These are phyloP conservation scores for Pangasianodon gigas DNA, from an alignment of 2,113 vertebrate genomes.

Conservation along the genomic window DNA sequence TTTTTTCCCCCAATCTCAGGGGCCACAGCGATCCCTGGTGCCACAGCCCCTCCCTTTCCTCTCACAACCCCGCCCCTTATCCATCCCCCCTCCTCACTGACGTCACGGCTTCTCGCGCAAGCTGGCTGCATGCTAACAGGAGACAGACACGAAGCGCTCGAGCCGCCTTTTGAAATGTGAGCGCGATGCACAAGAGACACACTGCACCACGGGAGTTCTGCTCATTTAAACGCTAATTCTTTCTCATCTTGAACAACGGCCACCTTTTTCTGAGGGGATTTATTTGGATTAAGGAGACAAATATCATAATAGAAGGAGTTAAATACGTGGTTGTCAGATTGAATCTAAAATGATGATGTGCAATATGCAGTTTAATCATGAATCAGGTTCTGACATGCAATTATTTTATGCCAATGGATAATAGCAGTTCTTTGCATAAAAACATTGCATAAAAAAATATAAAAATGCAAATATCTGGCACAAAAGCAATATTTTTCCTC, in stretches of 20 bases:
- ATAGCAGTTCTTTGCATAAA: not conserved
- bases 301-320: not conserved
- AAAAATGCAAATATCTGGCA: not conserved
- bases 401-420: not conserved
- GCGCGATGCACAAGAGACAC: slow-evolving; percentile 2
- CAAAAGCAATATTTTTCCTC: not conserved
- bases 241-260: slow-evolving; percentile 23
- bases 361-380: not conserved
- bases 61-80: slow-evolving; percentile 45
- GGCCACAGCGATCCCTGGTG: slow-evolving; percentile 45
- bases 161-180: slow-evolving; percentile 36
- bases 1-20: slow-evolving; percentile 62
- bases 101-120: slow-evolving; percentile 36
- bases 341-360: slow-evolving; percentile 2
- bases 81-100: slow-evolving; percentile 39
- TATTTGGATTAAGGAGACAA: slow-evolving; percentile 33
- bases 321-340: not conserved
- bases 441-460: not conserved
- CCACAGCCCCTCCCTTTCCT: slow-evolving; percentile 39
- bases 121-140: slow-evolving; percentile 54
- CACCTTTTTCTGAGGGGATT: slow-evolving; percentile 24
- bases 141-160: slow-evolving; percentile 31
- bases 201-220: slow-evolving; percentile 1
- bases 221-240: slow-evolving; percentile 25
- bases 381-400: not conserved